Percentiles rank a stretch among this genome's conserved stretches.
These are phyloP conservation scores for Aphelinus certus DNA, from an alignment of 1,140 invertebrate species.

Conservation along the genomic window DNA sequence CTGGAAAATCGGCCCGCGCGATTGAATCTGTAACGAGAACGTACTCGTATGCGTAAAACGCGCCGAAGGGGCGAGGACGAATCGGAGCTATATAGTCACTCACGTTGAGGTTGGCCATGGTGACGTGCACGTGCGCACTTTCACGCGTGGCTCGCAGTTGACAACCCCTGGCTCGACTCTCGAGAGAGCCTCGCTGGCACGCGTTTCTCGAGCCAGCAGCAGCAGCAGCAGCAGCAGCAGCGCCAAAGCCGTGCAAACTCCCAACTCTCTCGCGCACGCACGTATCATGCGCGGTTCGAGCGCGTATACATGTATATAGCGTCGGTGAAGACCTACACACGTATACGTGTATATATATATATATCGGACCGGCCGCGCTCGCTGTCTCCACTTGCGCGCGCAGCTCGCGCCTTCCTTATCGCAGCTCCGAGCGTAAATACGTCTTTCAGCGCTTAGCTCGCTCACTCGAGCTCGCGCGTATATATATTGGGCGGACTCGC, in stretches of 20 bases:
- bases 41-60: too few relatives aligned
- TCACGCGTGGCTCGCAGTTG: conserved; percentile 50
- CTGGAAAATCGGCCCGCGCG: too few relatives aligned
- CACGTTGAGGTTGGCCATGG: too few relatives aligned
- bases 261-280: too few relatives aligned
- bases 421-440: conserved; percentile 13
- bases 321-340: neutral
- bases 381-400: neutral
- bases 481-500: neutral
- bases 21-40: too few relatives aligned
- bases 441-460: neutral
- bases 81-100: too few relatives aligned
- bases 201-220: neutral
- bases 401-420: neutral
- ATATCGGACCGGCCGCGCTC: conserved; percentile 5
- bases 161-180: conserved; percentile 47
- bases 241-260: too few relatives aligned
- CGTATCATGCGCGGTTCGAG: neutral
- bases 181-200: neutral
- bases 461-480: neutral
- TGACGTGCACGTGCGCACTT: conserved; percentile 52
- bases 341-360: conserved; percentile 16
- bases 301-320: neutral
- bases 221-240: conserved; percentile 24
- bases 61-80: too few relatives aligned